Conservation (phyloP, 2,888 invertebrate genomes). For the Actias luna region DNA sequence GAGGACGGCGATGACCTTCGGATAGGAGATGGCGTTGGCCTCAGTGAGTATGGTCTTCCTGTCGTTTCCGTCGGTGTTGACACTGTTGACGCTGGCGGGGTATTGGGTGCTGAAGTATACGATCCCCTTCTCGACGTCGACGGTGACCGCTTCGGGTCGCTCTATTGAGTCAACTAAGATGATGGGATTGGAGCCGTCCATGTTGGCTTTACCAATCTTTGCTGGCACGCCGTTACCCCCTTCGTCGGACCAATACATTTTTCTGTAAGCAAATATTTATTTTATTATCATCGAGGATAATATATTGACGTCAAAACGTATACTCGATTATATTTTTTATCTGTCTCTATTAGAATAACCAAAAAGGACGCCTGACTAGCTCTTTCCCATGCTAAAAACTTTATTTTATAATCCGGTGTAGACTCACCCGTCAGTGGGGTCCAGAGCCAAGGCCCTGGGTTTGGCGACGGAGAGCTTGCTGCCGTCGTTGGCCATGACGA, state of each 20-base stretch:
- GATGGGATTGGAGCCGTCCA: slow-evolving; percentile 93
- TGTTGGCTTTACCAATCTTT: slow-evolving; percentile 94
- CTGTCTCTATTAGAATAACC: too few species aligned
- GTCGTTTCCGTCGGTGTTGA: slow-evolving; percentile 88
- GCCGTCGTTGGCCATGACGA: slow-evolving; percentile 95
- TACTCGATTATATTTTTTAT: too few species aligned
- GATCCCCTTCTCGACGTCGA: slow-evolving; percentile 90
- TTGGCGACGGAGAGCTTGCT: slow-evolving; percentile 91
- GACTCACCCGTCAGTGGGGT: slow-evolving; percentile 93
- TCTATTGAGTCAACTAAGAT: slow-evolving; percentile 87
- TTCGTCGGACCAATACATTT: slow-evolving; percentile 97
- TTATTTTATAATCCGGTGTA: not conserved
- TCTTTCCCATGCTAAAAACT: not conserved
- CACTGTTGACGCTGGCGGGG: slow-evolving; percentile 86
- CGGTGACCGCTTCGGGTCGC: slow-evolving; percentile 91
- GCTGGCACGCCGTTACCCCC: slow-evolving; percentile 94
- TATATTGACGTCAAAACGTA: too few species aligned
- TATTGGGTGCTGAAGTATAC: slow-evolving; percentile 94
- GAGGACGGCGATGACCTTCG: slow-evolving; percentile 91
- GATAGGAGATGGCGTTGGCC: slow-evolving; percentile 87
- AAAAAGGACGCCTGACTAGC: not conserved
- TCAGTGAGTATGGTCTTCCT: slow-evolving; percentile 85
- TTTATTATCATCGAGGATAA: not conserved
- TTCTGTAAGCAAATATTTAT: slow-evolving; percentile 65
- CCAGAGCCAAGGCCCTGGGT: slow-evolving; percentile 93